Conservation (phyloP, 2,797 vertebrate genomes). For the Iguana delicatissima region DNA sequence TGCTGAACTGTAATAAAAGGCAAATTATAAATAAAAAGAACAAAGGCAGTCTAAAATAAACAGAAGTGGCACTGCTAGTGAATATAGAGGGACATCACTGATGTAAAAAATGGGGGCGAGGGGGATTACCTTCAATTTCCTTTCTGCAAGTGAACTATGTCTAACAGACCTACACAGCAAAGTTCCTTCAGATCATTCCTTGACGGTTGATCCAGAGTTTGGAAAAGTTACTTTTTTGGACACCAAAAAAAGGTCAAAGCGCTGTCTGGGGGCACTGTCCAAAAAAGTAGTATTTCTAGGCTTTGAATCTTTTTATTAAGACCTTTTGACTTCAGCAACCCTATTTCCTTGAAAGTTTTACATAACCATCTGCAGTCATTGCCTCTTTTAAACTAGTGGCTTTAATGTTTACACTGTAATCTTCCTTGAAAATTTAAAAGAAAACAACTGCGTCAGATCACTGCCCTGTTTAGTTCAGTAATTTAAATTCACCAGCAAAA, state of each 20-base stretch:
- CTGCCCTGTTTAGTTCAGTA: too few relatives aligned
- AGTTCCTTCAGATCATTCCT: neutral
- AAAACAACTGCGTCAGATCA: too few relatives aligned
- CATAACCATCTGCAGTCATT: too few relatives aligned
- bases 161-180: neutral
- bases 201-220: neutral
- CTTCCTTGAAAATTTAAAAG: neutral
- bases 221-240: too few relatives aligned
- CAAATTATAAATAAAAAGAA: conserved; percentile 19
- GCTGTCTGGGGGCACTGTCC: too few relatives aligned
- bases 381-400: neutral
- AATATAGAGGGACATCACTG: neutral
- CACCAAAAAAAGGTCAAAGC: too few relatives aligned
- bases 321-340: neutral
- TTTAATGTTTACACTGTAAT: neutral
- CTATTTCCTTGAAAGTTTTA: too few relatives aligned
- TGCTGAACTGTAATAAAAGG: conserved; percentile 67
- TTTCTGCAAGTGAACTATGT: neutral
- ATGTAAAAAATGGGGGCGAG: neutral
- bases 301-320: too few relatives aligned
- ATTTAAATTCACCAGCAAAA: too few relatives aligned
- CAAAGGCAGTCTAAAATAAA: neutral
- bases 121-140: neutral
- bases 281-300: too few relatives aligned
- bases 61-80: neutral